Base-by-base conservation (phyloP, 2,797 vertebrate species). In the Heterohyrax brucei region DNA sequence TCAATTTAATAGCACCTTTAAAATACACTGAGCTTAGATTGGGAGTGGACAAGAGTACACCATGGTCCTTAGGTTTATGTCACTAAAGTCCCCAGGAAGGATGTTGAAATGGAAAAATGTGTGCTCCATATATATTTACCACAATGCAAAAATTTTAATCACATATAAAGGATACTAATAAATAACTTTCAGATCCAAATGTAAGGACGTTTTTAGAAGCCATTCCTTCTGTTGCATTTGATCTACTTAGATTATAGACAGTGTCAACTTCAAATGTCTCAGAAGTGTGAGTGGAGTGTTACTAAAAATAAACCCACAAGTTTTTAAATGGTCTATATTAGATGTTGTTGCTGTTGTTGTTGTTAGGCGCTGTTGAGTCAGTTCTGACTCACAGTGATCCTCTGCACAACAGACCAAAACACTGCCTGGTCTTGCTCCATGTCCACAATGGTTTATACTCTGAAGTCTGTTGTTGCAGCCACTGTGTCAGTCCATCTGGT, bases 151-250 rank as follows among this genome's bases (percentile, higher is more conserved):
- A 56, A 18, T 56, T 53, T 39, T 73, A 73, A 73, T 19, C 33
- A 73, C 3, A 87, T 44, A 59, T 22, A 95, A 83, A 91, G 44
- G 4, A n/a, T 30, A 39, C 73, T 59, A 79, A 12, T n/a, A 82
- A 72, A 33, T 64, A 1, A 64, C 39, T 28, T 18, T 64, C 59
- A 86, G 4, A 56, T 48, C 81, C 77, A 83, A 28, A 90, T 66
- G 14, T 76, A 12, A 82, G 10, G 3, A 53, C 50, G 30, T 12
- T 8, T 77, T 80, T 14, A 75, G 0, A 14, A 66, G 12, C 3
- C 26, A 80, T 75, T 73, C 48, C n/a, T 93, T 92, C 19, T 64
- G 81, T 86, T 68, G 3, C 53, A 16, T 77, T 90, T 86, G 18
- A 68, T 21, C 13, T 76, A n/a, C 30, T 75, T 66, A 88, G 39